Evolutionary conservation across 2,797 vertebrate species (phyloP).

Genomic region (Brachymystax lenok): DNA sequence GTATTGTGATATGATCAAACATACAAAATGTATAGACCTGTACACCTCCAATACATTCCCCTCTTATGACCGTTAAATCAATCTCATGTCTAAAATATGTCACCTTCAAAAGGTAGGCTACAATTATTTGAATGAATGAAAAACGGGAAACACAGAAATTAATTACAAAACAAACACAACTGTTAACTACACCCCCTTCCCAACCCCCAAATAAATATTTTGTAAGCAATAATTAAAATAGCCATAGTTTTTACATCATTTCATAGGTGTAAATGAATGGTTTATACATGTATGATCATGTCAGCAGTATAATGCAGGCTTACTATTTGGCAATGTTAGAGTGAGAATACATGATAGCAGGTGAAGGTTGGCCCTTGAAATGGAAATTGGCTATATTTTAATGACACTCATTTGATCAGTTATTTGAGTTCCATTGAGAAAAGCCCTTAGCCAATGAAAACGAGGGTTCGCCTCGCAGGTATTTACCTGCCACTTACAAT

Average conservation of each 20-base stretch:
- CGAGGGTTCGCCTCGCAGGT: not conserved
- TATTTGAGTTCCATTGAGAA: slow-evolving; percentile 28
- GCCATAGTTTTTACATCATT: slow-evolving; percentile 56
- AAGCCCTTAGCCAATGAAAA: slow-evolving; percentile 19
- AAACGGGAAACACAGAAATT: slow-evolving; percentile 42
- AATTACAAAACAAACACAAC: slow-evolving; percentile 49
- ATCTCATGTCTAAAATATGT: slow-evolving; percentile 29
- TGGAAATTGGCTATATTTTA: slow-evolving; percentile 28
- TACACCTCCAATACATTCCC: slow-evolving; percentile 48
- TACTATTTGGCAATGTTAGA: slow-evolving; percentile 44
- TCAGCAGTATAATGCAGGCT: slow-evolving; percentile 31
- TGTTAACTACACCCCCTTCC: slow-evolving; percentile 17
- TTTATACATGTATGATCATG: slow-evolving; percentile 36
- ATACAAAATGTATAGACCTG: slow-evolving; percentile 41
- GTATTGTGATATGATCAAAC: slow-evolving; percentile 47
- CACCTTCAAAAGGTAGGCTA: slow-evolving; percentile 34
- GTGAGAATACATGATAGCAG: slow-evolving; percentile 20
- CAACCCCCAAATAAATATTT: not conserved
- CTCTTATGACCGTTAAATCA: not conserved
- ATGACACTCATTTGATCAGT: slow-evolving; percentile 9
- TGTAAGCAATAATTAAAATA: slow-evolving; percentile 40
- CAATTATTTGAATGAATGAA: slow-evolving; percentile 45
- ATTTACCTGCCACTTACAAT: slow-evolving; percentile 2
- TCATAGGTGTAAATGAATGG: slow-evolving; percentile 53
- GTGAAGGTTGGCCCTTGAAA: slow-evolving; percentile 33